Evolutionary conservation across 2,888 invertebrate species (phyloP), one percentile per base, ranked within the genome.

Genomic region (Diachrysia chrysitis): DNA sequence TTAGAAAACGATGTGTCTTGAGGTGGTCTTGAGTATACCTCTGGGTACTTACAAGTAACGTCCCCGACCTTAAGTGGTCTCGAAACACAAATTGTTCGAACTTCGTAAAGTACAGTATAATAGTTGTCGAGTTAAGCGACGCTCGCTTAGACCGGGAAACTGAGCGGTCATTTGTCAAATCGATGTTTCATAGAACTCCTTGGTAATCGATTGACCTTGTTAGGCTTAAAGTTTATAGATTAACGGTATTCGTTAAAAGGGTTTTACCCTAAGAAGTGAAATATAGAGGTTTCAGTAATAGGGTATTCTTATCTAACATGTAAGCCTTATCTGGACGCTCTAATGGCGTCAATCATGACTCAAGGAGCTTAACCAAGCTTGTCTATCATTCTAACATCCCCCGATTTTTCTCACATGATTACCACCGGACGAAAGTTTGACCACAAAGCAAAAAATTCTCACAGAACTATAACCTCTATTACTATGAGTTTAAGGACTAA

Each of bases 51-150:
- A 16, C 0, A 48, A 46, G 62, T 65, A 74, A 77, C 61, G 77
- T 63, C 23, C 21, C 35, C 56, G 17, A 46, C 55, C 71, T 56
- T 42, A 77, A 77, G 68, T 71, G 74, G 74, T 66, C 37, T 32
- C 57, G 32, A 16, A 65, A 21, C 69, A 58, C 69, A 71, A 77
- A 77, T 77, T 77, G 77, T 66, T 62, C 59, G 35, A 74, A 77
- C 59, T 77, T 77, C 2, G 66, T 23, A 56, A 69, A 77, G 76
- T 76, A 69, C 69, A 62, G 42, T 63, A 70, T 63, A 61, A 78
- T 73, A 74, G 69, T 75, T 68, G 62, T 68, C 4, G 78, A 67
- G 63, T 55, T 54, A 29, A 54, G 42, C 37, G 25, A n/a, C 19
- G 42, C 12, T 19, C 29, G 25, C n/a, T 62, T 25, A 4, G 53